phyloP scores from a whole-genome alignment of 2,888 invertebrate species.

The Lottia gigantea region DNA sequence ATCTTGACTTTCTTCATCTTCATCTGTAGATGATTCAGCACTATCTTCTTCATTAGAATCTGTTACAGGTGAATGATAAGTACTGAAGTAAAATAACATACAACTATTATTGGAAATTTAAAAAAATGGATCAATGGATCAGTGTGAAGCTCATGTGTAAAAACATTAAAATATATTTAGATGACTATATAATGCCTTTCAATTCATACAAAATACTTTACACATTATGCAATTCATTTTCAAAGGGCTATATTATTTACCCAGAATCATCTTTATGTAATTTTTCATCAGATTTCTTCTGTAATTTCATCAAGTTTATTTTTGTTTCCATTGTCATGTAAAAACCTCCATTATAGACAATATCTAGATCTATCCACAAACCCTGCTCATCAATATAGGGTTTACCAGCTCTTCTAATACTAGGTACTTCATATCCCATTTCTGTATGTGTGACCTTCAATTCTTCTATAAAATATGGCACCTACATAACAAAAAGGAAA shows the following conservation, averaged over 20 bases:
- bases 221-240: too few species aligned
- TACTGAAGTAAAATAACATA: not conserved
- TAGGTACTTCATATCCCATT: slow-evolving; percentile 72
- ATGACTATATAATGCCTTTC: too few species aligned
- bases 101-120: too few species aligned
- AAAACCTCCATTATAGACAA: slow-evolving; percentile 80
- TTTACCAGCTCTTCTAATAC: slow-evolving; percentile 60
- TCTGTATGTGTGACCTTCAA: slow-evolving; percentile 81
- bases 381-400: slow-evolving; percentile 84
- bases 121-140: too few species aligned
- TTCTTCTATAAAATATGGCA: slow-evolving; percentile 90
- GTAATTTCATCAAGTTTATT: slow-evolving; percentile 82
- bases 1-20: slow-evolving; percentile 50
- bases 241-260: too few species aligned
- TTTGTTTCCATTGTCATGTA: slow-evolving; percentile 88
- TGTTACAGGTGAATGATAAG: slow-evolving; percentile 55
- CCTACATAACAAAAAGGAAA: slow-evolving; percentile 45
- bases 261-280: too few species aligned
- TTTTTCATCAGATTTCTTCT: slow-evolving; percentile 32
- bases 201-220: not conserved
- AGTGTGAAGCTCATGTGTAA: too few species aligned
- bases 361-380: slow-evolving; percentile 87
- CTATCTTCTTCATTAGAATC: slow-evolving; percentile 66
- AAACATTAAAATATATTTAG: too few species aligned
- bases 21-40: slow-evolving; percentile 67